These are phyloP conservation scores for Felis chaus DNA, from an alignment of 2,113 vertebrate genomes.

Conservation along the genomic window DNA sequence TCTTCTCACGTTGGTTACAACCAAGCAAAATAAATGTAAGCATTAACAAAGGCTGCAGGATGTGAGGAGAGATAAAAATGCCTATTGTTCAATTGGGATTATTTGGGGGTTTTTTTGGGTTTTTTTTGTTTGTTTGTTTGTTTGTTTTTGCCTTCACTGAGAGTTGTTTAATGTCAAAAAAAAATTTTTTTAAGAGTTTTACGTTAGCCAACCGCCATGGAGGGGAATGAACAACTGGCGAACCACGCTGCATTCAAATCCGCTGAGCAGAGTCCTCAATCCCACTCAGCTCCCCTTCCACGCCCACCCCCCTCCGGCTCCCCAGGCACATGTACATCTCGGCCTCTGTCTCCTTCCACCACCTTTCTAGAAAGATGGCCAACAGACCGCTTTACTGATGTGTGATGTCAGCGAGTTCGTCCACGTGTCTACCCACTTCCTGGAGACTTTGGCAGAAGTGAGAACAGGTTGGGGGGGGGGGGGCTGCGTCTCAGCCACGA, in stretches of 20 bases:
- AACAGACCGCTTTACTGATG: neutral
- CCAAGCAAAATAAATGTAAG: neutral
- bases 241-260: neutral
- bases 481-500: neutral
- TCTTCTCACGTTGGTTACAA: neutral
- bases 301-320: rapidly evolving
- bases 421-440: neutral
- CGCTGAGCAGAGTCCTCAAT: neutral
- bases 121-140: neutral
- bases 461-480: neutral
- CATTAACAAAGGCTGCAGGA: neutral
- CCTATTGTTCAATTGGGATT: neutral
- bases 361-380: neutral
- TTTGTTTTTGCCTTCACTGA: neutral
- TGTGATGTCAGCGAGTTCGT: neutral
- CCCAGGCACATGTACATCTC: neutral
- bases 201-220: neutral
- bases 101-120: rapidly evolving
- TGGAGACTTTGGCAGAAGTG: neutral
- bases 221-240: neutral
- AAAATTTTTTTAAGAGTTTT: neutral
- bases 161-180: neutral
- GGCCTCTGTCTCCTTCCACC: neutral
- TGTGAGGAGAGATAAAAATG: neutral
- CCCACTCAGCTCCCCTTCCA: neutral